Base-by-base conservation (phyloP, 2,113 vertebrate genomes). In the Platichthys stellatus region DNA sequence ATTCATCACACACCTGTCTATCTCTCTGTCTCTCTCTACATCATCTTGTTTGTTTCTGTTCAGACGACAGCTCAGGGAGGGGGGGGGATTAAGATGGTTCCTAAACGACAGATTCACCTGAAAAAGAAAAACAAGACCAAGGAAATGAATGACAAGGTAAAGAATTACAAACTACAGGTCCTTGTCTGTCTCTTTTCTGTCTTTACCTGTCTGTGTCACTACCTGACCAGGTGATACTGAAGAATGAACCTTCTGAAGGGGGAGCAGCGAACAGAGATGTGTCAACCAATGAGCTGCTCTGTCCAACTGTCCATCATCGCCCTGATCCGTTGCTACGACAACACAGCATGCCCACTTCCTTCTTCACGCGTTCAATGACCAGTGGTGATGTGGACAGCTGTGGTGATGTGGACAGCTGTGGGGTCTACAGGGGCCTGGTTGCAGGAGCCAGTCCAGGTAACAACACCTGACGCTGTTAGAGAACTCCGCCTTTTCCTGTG, bases 101-200 rank as follows among this genome's bases (percentile, higher is more conserved):
- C 96, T 15, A 97, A 97, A 83, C 93, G 96, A 20, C 95, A 96
- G 90, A 97, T 97, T 75, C 95, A 96, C 69, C 92, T 97, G 58
- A 95, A 95, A 54, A 95, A 93, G 68, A 93, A 93, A 61, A 92
- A 91, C 35, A 93, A 90, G 0, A 13, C 31, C 24, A 0, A 91
- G 60, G 54, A 92, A 0, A 15, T 38, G 2, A 72, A 85, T 43
- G 40, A 43, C 10, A 11, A 43, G 12, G 40, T 3, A 43, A 43
- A 13, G 40, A 43, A 43, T 43, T 11, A 43, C 4, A 4, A 73
- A 65, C 6, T 12, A 2, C 56, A 83, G 23, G 61, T 78, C 21
- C 51, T 20, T 54, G 51, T 54, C 51, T 54, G 24, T n/a, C 40
- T 15, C 2, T 47, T 47, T 53, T 20, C 49, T 51, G 3, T 20